Conservation (phyloP, 1,140 invertebrate species). For the Apolygus lucorum region DNA sequence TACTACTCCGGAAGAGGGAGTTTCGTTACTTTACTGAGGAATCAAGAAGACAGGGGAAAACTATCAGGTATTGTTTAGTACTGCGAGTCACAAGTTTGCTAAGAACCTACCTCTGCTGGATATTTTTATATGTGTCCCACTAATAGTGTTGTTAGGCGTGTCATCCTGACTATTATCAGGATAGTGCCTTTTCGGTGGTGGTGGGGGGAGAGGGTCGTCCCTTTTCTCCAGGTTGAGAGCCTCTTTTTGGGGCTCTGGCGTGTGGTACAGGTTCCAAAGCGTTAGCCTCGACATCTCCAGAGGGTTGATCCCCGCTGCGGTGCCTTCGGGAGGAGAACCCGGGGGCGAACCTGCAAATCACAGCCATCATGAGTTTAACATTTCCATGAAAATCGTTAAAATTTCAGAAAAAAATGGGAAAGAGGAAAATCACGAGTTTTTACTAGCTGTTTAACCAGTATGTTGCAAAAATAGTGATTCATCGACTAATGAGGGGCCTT, state of each 20-base stretch:
- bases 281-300: slow-evolving; percentile 65
- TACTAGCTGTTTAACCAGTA: too few species aligned
- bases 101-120: slow-evolving; percentile 69
- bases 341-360: slow-evolving; percentile 44
- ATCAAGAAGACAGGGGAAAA: too few species aligned
- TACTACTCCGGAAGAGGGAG: too few species aligned
- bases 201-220: slow-evolving; percentile 26
- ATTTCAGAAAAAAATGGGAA: not conserved
- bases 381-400: not conserved
- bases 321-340: slow-evolving; percentile 43
- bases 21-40: too few species aligned
- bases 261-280: slow-evolving; percentile 67
- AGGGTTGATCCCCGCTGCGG: slow-evolving; percentile 47
- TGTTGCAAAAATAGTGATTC: too few species aligned
- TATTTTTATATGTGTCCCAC: slow-evolving; percentile 79
- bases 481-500: too few species aligned
- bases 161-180: slow-evolving; percentile 40
- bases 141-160: slow-evolving; percentile 28
- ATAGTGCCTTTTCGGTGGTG: slow-evolving; percentile 50
- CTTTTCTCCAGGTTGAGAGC: slow-evolving; percentile 48
- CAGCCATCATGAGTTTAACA: too few species aligned
- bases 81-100: too few species aligned
- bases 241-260: slow-evolving; percentile 48
- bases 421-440: too few species aligned
- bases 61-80: too few species aligned